phyloP scores from a whole-genome alignment of 2,888 invertebrate species.

The Diarsia mendica region DNA sequence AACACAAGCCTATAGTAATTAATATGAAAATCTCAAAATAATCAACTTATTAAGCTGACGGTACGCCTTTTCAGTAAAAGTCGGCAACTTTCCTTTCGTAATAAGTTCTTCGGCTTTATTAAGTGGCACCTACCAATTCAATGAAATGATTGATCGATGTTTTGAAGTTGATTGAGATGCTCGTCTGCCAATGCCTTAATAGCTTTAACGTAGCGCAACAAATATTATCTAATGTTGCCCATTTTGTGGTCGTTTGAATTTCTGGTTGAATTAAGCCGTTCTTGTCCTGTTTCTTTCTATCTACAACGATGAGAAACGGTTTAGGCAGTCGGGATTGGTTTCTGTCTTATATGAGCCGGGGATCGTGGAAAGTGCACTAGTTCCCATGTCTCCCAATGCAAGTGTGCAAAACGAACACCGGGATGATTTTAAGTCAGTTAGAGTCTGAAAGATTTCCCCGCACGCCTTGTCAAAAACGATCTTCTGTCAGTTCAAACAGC shows the following conservation, averaged over 20 bases:
- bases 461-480: too few species aligned
- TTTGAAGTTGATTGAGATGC: constrained; percentile 52
- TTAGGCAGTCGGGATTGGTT: background rate
- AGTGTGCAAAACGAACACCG: too few species aligned
- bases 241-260: constrained; percentile 13
- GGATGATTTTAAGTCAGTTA: too few species aligned
- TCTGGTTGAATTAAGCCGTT: background rate
- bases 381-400: too few species aligned
- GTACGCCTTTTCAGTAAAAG: constrained; percentile 33
- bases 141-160: constrained; percentile 58
- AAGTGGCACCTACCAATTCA: constrained; percentile 48
- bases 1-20: constrained; percentile 32
- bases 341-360: background rate
- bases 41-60: constrained; percentile 48
- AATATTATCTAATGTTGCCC: constrained; percentile 35
- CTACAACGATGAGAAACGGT: background rate
- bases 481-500: background rate
- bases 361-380: too few species aligned
- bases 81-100: constrained; percentile 39
- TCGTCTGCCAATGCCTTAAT: constrained; percentile 37
- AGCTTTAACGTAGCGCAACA: constrained; percentile 49
- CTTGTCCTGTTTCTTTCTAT: background rate
- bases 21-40: constrained; percentile 49
- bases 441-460: too few species aligned
- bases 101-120: constrained; percentile 46